Evolutionary conservation across 2,113 vertebrate genomes (phyloP), one percentile per base, ranked within the genome.

Genomic region (Sinosuthora webbiana): DNA sequence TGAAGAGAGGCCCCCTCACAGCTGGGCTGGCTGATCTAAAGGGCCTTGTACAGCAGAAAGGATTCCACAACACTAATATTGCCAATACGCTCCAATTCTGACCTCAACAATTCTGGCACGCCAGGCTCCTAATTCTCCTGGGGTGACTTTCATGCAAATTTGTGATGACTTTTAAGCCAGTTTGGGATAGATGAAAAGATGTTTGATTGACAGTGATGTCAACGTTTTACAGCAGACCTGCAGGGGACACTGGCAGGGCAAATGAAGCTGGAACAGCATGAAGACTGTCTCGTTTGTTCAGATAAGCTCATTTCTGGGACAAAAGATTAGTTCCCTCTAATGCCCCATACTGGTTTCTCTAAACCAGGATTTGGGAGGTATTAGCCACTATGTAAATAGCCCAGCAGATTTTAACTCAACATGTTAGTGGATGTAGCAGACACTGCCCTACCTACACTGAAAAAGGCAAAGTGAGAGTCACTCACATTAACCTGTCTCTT

Each of bases 341-440:
- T 89, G 47, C 49, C 52, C 59, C 47, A 39, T 47, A 55, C 82
- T 65, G 42, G n/a, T 83, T 94, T 89, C 87, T 76, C 74, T 91
- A 90, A 90, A 94, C 23, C 49, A 65, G 47, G 69, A 93, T 94
- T 91, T 96, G 70, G 37, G 93, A 95, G 50, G 76, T 41, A 74
- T 92, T 90, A 96, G 71, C 60, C 19, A 37, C 67, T 85, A 23
- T 55, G 60, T 71, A 93, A 93, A 92, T 17, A 86, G 85, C 56
- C 67, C 69, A 67, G n/a, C 19, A 94, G 64, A 90, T 56, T 95
- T 77, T 83, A 85, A 76, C 65, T 76, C 13, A 30, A 35, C 55
- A 31, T 25, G 21, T 37, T 52, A 77, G 33, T 27, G 60, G 60
- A 25, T 60, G 63, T 37, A 68, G 67, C 59, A 95, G 59, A 65